Percentiles rank a stretch among this genome's conserved stretches.
phyloP scores from a whole-genome alignment of 1,140 invertebrate genomes.

The Batillaria attramentaria region DNA sequence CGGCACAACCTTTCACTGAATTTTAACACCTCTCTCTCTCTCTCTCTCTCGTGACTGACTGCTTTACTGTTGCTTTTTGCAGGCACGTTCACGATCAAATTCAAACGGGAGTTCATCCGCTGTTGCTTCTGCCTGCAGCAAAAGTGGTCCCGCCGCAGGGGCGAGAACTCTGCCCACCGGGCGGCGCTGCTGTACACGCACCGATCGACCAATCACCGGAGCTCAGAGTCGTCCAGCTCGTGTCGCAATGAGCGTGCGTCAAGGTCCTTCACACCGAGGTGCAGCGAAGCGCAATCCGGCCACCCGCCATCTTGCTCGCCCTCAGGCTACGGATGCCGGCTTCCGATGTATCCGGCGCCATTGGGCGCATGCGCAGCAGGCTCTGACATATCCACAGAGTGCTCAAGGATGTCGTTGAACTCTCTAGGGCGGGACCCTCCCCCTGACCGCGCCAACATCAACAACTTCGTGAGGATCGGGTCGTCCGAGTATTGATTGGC shows the following conservation, averaged over 20 bases:
- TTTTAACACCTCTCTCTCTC: too few relatives aligned
- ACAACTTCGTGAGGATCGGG: slow-evolving; percentile 41
- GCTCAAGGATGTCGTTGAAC: slow-evolving; percentile 18
- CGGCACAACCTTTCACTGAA: too few relatives aligned
- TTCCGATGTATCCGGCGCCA: slow-evolving; percentile 18
- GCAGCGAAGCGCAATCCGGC: background rate
- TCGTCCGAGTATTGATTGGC: too few relatives aligned
- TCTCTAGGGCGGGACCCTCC: background rate
- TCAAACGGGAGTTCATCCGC: slow-evolving; percentile 62
- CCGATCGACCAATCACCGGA: slow-evolving; percentile 14
- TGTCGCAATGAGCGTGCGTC: background rate
- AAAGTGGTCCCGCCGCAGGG: slow-evolving; percentile 1
- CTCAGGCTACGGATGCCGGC: slow-evolving; percentile 24
- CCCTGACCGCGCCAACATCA: slow-evolving; percentile 36
- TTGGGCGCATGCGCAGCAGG: background rate
- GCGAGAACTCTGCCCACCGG: slow-evolving; percentile 21
- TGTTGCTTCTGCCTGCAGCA: slow-evolving; percentile 59
- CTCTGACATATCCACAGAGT: background rate
- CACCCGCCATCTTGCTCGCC: background rate
- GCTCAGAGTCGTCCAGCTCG: slow-evolving; percentile 31
- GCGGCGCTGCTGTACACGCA: slow-evolving; percentile 31
- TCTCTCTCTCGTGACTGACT: too few relatives aligned
- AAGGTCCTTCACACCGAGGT: background rate
- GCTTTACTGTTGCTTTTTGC: slow-evolving; percentile 51
- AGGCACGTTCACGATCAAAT: slow-evolving; percentile 68